A percentile compares a stretch with the other conserved stretches of the same genome.
Conservation (phyloP, 2,113 vertebrate genomes). For the Mirza zaza region DNA sequence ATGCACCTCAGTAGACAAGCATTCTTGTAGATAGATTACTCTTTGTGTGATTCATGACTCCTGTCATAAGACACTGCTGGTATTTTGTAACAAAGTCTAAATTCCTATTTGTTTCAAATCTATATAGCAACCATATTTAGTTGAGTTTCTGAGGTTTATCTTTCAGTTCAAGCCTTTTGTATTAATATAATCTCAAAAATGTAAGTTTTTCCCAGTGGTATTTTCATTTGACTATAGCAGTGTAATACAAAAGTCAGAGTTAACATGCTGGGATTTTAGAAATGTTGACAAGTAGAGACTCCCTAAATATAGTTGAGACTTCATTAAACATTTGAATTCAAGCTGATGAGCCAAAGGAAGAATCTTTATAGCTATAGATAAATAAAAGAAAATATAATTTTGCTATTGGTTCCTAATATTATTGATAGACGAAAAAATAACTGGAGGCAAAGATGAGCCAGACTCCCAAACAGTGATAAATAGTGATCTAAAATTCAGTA, state of each 20-base stretch:
- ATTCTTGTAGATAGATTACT: constrained; percentile 22
- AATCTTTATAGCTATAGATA: constrained; percentile 22
- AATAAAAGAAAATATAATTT: constrained; percentile 39
- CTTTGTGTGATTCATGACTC: constrained; percentile 9
- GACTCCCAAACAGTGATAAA: neutral
- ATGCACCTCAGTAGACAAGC: neutral
- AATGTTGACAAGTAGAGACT: neutral
- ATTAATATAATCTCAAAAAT: constrained; percentile 6
- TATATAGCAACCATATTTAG: neutral
- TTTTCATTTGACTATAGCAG: constrained; percentile 35
- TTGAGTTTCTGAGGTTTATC: constrained; percentile 21
- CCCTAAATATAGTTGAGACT: constrained; percentile 13
- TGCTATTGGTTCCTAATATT: neutral
- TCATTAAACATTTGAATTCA: constrained; percentile 49
- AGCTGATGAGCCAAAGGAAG: neutral
- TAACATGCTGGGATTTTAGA: constrained; percentile 28
- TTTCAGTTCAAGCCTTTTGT: constrained; percentile 50
- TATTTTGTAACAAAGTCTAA: constrained; percentile 22
- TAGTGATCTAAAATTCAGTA: constrained; percentile 16
- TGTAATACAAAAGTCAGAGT: constrained; percentile 5
- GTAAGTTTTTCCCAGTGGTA: neutral
- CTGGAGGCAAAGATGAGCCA: neutral
- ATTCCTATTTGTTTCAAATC: constrained; percentile 16
- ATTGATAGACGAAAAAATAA: constrained; percentile 14
- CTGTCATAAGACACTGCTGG: neutral